Percentiles rank a stretch among this genome's conserved stretches.
These are phyloP conservation scores for Brachymystax lenok DNA, from an alignment of 2,797 vertebrate genomes.

Conservation along the genomic window DNA sequence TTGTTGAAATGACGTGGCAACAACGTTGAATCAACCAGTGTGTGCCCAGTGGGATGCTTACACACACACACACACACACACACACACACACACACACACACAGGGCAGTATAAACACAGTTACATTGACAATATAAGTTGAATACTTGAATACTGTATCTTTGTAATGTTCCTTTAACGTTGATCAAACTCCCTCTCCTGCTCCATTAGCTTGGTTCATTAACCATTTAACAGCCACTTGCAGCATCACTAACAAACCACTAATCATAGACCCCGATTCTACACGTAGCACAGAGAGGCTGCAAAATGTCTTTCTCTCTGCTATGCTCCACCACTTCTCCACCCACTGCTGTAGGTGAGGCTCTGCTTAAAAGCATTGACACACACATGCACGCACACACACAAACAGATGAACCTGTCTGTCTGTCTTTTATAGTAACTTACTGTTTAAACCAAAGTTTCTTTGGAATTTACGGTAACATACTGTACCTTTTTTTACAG, in stretches of 20 bases:
- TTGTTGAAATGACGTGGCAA: no score
- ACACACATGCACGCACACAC: background rate
- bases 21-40: no score
- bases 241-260: conserved; percentile 10
- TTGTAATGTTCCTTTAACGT: background rate
- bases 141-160: background rate
- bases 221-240: conserved; percentile 15
- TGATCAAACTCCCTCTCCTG: conserved; percentile 3
- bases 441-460: no score
- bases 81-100: conserved; percentile 3
- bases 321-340: background rate
- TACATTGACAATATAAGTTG: background rate
- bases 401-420: no score
- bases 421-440: no score
- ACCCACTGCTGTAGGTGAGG: conserved; percentile 10
- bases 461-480: no score
- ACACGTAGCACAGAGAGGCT: background rate
- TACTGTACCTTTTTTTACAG: no score
- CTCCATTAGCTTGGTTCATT: conserved; percentile 10
- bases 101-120: background rate
- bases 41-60: no score
- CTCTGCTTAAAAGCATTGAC: conserved; percentile 9
- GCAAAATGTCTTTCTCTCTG: conserved; percentile 1
- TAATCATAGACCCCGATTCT: conserved; percentile 1
- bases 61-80: conserved; percentile 9